phyloP scores from a whole-genome alignment of 2,797 vertebrate genomes.

The Acanthiza pusilla region DNA sequence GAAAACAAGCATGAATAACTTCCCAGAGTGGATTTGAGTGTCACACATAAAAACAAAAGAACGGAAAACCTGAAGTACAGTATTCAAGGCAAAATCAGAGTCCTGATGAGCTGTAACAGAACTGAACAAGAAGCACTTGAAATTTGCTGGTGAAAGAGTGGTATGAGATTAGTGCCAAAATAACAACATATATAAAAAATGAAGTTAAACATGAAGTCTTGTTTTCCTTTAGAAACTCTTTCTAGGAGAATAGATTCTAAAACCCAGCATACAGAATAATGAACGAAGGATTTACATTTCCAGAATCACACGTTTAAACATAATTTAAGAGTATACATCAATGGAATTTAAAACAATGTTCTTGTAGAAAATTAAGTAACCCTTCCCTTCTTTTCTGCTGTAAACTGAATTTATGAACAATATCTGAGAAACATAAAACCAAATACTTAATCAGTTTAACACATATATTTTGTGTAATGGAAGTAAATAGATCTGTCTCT shows the following conservation, averaged over 20 bases:
- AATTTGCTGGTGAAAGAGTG: rapidly evolving
- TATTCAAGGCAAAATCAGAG: background rate
- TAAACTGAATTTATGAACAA: background rate
- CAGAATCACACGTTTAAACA: background rate
- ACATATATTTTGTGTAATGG: background rate
- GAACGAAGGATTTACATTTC: background rate
- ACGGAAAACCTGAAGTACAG: background rate
- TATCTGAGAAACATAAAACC: background rate
- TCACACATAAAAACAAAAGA: background rate
- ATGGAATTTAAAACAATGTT: background rate
- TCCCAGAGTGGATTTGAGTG: background rate
- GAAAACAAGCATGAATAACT: background rate
- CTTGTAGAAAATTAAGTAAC: background rate
- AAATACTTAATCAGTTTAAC: background rate
- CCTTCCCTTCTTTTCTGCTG: background rate
- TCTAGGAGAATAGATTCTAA: background rate
- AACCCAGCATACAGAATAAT: background rate
- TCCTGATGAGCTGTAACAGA: background rate
- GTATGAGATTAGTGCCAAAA: background rate
- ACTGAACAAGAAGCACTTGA: background rate
- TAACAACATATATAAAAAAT: background rate
- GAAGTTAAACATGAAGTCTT: background rate
- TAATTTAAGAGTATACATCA: background rate
- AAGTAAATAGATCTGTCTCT: background rate
- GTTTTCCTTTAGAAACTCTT: background rate